Conservation (phyloP, 2,113 vertebrate genomes). For the Actenoides hombroni region DNA sequence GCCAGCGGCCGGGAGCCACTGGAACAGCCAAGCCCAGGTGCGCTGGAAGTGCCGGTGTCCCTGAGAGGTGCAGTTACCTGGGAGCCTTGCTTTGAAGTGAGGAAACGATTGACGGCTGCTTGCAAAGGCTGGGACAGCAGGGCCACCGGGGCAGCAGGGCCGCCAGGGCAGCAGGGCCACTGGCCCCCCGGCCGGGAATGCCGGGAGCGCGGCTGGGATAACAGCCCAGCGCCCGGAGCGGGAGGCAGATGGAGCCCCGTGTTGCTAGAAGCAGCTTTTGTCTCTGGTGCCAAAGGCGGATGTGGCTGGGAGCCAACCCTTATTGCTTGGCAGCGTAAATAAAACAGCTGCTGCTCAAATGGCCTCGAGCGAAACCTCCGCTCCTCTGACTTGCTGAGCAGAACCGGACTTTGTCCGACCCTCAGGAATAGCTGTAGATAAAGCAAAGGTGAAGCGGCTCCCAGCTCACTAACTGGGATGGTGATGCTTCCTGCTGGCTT, state of each 20-base stretch:
- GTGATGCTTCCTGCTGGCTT: neutral
- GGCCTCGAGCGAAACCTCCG: neutral
- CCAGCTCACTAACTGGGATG: neutral
- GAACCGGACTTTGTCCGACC: neutral
- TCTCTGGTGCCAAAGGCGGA: neutral
- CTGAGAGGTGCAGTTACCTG: fast-evolving
- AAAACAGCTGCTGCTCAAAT: slow-evolving; percentile 15
- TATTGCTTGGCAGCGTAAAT: slow-evolving; percentile 14
- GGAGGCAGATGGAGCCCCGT: neutral
- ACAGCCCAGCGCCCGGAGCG: neutral
- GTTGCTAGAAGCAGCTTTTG: neutral
- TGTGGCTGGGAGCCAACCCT: neutral
- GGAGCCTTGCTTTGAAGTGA: fast-evolving
- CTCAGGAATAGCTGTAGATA: neutral
- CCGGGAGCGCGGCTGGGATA: neutral
- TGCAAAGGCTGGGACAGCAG: neutral
- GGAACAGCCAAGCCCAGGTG: neutral
- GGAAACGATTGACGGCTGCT: neutral
- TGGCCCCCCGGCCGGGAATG: neutral
- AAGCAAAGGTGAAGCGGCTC: neutral
- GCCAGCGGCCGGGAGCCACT: neutral
- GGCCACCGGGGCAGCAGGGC: neutral
- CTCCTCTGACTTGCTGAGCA: neutral
- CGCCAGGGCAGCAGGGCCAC: neutral
- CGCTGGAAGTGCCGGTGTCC: neutral